phyloP scores from a whole-genome alignment of 2,888 invertebrate species.

The Ceriagrion tenellum region DNA sequence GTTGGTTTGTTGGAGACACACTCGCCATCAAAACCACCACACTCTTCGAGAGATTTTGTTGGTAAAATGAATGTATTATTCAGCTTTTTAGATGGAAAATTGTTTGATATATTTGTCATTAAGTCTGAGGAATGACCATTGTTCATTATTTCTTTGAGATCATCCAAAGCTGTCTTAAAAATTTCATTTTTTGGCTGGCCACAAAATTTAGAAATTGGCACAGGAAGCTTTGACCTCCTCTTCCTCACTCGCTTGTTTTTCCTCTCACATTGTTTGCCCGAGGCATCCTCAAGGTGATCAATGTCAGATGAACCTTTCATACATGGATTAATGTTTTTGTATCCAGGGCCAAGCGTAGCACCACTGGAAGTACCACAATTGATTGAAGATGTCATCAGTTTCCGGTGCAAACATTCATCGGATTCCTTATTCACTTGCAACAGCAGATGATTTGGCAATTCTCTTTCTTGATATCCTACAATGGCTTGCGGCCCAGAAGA shows the following conservation, averaged over 20 bases:
- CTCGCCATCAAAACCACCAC: background rate
- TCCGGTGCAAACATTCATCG: background rate
- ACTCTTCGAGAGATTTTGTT: background rate
- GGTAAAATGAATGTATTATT: slow-evolving; percentile 30
- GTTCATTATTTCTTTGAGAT: background rate
- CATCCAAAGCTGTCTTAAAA: no score
- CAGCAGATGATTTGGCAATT: background rate
- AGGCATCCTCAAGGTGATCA: background rate
- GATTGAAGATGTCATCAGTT: background rate
- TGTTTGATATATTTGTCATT: background rate
- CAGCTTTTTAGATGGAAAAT: background rate
- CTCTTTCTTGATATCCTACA: background rate
- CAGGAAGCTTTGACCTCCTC: slow-evolving; percentile 21
- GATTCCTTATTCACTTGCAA: background rate
- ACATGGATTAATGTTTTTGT: background rate
- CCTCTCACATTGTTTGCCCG: no score
- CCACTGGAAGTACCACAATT: background rate
- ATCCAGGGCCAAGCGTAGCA: background rate
- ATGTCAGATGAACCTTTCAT: background rate
- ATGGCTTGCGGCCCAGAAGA: background rate
- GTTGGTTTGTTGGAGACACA: background rate
- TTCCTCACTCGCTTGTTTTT: background rate
- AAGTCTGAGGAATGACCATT: background rate
- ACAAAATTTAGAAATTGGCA: background rate
- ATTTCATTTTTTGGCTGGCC: background rate